These are phyloP conservation scores for Drosophila pandora DNA, from an alignment of 1,140 invertebrate species.

Conservation along the genomic window DNA sequence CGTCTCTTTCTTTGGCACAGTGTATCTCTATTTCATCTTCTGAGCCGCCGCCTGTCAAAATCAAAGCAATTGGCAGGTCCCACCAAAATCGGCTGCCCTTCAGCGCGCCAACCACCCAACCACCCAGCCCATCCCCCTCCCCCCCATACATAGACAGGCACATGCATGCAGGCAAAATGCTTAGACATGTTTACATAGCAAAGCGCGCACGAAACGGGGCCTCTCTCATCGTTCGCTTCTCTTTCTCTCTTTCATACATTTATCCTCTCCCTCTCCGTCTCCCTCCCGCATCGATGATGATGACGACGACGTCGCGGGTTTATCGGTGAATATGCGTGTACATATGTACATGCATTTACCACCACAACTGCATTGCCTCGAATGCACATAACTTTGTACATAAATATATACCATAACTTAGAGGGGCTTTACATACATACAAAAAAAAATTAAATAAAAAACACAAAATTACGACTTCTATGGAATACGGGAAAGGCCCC, in stretches of 20 bases:
- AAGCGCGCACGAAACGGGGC: conserved; percentile 73
- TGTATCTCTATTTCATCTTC: background rate
- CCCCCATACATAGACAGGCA: conserved; percentile 19
- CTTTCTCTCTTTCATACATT: conserved; percentile 2
- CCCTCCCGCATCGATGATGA: conserved; percentile 33
- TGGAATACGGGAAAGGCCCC: conserved; percentile 44
- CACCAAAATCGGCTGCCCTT: background rate
- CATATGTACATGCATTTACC: background rate
- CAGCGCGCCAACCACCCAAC: conserved; percentile 13
- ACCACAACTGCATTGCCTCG: conserved; percentile 16
- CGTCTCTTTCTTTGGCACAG: background rate
- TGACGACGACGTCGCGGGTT: conserved; percentile 43
- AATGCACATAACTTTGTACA: background rate
- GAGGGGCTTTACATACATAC: conserved; percentile 13
- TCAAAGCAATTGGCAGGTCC: conserved; percentile 36
- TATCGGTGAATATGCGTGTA: conserved; percentile 60
- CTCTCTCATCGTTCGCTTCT: conserved; percentile 45
- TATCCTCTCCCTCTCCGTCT: conserved; percentile 15
- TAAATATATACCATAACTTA: conserved; percentile 6
- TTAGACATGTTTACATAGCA: conserved; percentile 76
- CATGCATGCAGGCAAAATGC: conserved; percentile 42
- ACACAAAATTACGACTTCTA: conserved; percentile 20
- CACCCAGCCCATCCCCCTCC: background rate
- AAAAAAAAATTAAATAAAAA: conserved; percentile 10
- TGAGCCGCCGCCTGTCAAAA: conserved; percentile 36